Conservation (phyloP, 1,140 invertebrate species). For the Drosophila micromelanica region DNA sequence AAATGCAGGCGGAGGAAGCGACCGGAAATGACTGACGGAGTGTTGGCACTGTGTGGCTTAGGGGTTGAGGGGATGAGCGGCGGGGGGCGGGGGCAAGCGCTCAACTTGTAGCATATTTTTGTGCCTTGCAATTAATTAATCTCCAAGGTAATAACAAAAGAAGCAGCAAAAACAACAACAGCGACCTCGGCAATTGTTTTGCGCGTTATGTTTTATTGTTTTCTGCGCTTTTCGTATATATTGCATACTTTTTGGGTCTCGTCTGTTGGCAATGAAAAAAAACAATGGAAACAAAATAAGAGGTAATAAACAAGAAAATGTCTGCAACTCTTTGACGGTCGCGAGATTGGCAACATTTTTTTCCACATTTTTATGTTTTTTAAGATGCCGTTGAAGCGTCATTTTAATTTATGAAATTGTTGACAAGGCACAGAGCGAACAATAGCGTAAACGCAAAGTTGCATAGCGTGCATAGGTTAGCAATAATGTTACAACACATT, state of each 20-base stretch:
- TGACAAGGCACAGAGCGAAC: slow-evolving; percentile 19
- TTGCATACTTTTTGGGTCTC: slow-evolving; percentile 29
- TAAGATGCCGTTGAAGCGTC: slow-evolving; percentile 52
- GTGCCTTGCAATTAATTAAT: slow-evolving; percentile 76
- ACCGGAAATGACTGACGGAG: slow-evolving; percentile 71
- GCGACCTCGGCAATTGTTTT: slow-evolving; percentile 67
- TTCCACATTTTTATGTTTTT: slow-evolving; percentile 19
- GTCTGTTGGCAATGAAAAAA: slow-evolving; percentile 30
- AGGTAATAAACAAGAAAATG: slow-evolving; percentile 13
- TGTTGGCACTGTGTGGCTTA: slow-evolving; percentile 11
- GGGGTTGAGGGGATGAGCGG: slow-evolving; percentile 1
- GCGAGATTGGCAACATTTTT: slow-evolving; percentile 53
- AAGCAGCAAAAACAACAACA: slow-evolving; percentile 27
- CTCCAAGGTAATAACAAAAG: slow-evolving; percentile 78
- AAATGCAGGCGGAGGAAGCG: slow-evolving; percentile 54
- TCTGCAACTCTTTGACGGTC: slow-evolving; percentile 44
- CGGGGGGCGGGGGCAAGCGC: not conserved
- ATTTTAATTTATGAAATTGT: slow-evolving; percentile 78
- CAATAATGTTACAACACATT: not conserved
- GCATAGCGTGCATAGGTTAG: not conserved
- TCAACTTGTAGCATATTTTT: slow-evolving; percentile 76
- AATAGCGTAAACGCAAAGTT: not conserved
- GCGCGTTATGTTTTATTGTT: slow-evolving; percentile 69
- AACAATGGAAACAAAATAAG: not conserved
- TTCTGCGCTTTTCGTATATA: slow-evolving; percentile 24